phyloP scores from a whole-genome alignment of 2,797 vertebrate species.

The Erpetoichthys calabaricus region DNA sequence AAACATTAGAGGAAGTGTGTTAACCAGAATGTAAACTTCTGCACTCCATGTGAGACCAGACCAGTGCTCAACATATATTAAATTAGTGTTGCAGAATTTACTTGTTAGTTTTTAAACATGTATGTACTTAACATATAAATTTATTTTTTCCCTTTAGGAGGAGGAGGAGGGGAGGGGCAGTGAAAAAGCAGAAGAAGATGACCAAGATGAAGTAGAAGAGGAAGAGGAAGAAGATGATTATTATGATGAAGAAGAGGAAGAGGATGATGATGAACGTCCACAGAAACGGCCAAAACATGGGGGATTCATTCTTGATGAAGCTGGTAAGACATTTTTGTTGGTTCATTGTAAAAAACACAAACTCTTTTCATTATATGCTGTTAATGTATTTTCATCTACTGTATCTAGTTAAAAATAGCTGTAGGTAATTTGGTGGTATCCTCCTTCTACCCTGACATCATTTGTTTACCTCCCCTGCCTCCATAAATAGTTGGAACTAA shows the following conservation, averaged over 20 bases:
- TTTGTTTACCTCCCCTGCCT: no score
- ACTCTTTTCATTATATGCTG: neutral
- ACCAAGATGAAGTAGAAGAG: constrained; percentile 68
- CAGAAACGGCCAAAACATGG: constrained; percentile 76
- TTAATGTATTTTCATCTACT: neutral
- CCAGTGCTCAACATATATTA: no score
- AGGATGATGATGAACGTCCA: constrained; percentile 75
- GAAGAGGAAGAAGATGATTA: constrained; percentile 83
- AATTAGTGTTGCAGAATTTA: no score
- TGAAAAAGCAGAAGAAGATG: constrained; percentile 69
- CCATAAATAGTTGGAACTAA: no score
- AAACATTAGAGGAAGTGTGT: no score
- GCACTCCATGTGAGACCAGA: no score
- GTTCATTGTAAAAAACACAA: neutral
- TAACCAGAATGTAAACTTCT: no score
- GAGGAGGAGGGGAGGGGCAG: constrained; percentile 61
- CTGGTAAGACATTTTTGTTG: constrained; percentile 47
- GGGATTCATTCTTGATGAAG: constrained; percentile 85
- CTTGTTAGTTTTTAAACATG: neutral
- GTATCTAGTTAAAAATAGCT: neutral
- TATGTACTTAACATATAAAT: neutral
- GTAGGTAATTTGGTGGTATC: no score
- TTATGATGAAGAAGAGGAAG: constrained; percentile 84
- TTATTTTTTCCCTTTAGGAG: constrained; percentile 20
- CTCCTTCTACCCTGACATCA: no score